Evolutionary conservation across 2,888 invertebrate genomes (phyloP), one percentile per base, ranked within the genome.

Genomic region (Polydrusus tereticollis): DNA sequence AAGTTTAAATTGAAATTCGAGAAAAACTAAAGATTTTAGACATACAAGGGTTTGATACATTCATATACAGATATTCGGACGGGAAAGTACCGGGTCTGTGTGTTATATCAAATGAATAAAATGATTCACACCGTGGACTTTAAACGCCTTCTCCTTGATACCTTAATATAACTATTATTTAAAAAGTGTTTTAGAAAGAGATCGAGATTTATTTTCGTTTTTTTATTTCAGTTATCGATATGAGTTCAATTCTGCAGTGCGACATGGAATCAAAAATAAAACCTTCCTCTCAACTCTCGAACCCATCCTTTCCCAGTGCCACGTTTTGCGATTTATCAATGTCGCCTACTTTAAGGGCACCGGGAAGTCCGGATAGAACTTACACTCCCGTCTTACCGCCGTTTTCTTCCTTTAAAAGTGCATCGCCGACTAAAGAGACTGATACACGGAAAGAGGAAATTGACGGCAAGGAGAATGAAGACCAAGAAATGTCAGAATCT

Each of bases 191-290:
- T 10, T 10, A 33, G 2, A 4, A 33, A 10, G 1, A 33, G 10
- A 33, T 10, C 7, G 10, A 2, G 33, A 72, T 64, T 63, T 70
- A 67, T 70, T 76, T 72, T 59, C 50, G 26, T 60, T 74, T 63
- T 58, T n/a, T 70, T 69, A 69, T 76, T 72, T 20, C 74, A 85
- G 85, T 81, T 62, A 75, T 85, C 68, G 82, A 83, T 73, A 83
- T 85, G 69, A 82, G 83, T 71, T 78, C 83, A 20, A 80, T 85
- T 60, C 77, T 85, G 38, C 84, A 82, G 67, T 80, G 83, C 69
- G 85, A 85, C 63, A 62, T 85, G 59, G 80, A 82, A 16, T 68
- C 79, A n/a, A 80, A 79, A 43, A 77, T 80, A 47, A 81, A 80
- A 67, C 72, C 78, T 21, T 71, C 29, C 26, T 29, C 81, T 8